Evolutionary conservation across 2,888 invertebrate species (phyloP), one percentile per base, ranked within the genome.

Genomic region (Phasia obesa): DNA sequence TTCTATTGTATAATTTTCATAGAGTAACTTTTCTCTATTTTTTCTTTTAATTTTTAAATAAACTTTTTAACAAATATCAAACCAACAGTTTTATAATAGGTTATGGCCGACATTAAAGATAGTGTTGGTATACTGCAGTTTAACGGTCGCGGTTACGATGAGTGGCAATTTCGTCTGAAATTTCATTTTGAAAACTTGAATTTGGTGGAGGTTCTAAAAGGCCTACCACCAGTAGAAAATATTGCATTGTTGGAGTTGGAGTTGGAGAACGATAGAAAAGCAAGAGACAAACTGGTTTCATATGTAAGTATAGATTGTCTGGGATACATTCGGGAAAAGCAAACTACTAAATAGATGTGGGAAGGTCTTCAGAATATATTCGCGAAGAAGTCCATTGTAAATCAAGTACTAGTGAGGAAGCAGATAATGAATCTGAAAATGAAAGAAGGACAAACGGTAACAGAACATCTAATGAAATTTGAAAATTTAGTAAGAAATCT

Each of bases 141-240:
- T 57, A 70, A 59, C 27, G 79, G 79, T 59, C 19, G 71, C 27
- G 73, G 71, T 23, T 73, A 65, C 51, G 65, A 79, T 21, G 65
- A 73, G 42, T 76, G 60, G 44, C 67, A 67, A 44, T 80, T 80
- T 19, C 67, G 74, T 5, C 69, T 74, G 2, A 42, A 53, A 74
- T 55, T 69, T 62, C 44, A 67, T 62, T 19, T 74, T 19, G 69
- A 80, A 42, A 69, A 53, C 53, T 69, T 69, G 51, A 70, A 69
- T 69, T 55, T 77, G n/a, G 69, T 47, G 38, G 65, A 83, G 21
- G 71, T 55, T 83, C 65, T 84, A 76, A 84, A 67, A 51, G 69
- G 59, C 69, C 42, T 67, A 55, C 59, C 74, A 38, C 69, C 78
- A 51, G 55, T 38, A 23, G 74, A 57, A 51, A 47, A 17, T 42